Evolutionary conservation across 2,888 invertebrate species (phyloP).

Genomic region (Ormyrus thymus): DNA sequence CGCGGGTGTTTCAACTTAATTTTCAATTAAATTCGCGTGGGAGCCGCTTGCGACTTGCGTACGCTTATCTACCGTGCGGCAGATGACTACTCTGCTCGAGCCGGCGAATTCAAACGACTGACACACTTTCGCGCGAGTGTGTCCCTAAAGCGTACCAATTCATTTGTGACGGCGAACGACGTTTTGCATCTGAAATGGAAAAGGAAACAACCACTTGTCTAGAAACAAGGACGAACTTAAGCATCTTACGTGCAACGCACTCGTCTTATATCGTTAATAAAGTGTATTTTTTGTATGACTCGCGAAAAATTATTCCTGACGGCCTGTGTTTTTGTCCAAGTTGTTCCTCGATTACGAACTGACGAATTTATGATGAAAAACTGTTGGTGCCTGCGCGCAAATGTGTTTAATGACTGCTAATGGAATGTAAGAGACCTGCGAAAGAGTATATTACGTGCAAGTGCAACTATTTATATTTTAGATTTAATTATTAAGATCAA

Average conservation of each 20-base stretch:
- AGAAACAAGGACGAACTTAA: slow-evolving; percentile 41
- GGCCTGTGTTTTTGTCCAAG: neutral
- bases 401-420: slow-evolving; percentile 1
- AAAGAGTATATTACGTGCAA: neutral
- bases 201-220: slow-evolving; percentile 69
- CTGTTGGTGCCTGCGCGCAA: slow-evolving; percentile 30
- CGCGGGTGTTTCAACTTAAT: slow-evolving; percentile 20
- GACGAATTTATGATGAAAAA: neutral
- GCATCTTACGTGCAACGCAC: slow-evolving; percentile 10
- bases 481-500: neutral
- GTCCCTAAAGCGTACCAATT: slow-evolving; percentile 22
- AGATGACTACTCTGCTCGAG: slow-evolving; percentile 23
- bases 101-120: slow-evolving; percentile 54
- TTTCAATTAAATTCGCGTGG: neutral
- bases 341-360: neutral
- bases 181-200: slow-evolving; percentile 69
- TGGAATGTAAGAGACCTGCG: neutral
- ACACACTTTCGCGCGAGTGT: slow-evolving; percentile 57
- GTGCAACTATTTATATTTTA: neutral
- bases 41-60: neutral
- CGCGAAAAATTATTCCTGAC: neutral
- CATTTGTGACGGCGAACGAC: slow-evolving; percentile 39
- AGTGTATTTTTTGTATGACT: neutral
- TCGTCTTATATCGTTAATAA: neutral
- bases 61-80: neutral